A percentile compares a stretch with the other conserved stretches of the same genome.
Evolutionary conservation across 2,113 vertebrate genomes (phyloP).

Genomic region (Struthio camelus): DNA sequence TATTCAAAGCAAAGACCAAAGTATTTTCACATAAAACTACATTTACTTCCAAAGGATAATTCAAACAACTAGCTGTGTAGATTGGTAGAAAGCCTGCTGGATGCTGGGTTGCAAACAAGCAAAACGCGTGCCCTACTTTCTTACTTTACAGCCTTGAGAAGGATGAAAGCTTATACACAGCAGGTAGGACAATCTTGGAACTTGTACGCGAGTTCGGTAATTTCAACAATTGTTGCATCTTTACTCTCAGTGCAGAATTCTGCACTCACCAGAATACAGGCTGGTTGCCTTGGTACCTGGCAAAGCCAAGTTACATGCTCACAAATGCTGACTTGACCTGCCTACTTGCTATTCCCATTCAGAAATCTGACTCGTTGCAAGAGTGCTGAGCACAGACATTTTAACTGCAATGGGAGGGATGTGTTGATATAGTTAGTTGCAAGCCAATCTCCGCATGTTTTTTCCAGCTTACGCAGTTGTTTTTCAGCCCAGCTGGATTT

Average conservation of each 20-base stretch:
- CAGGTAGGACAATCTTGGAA: background rate
- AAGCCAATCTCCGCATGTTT: background rate
- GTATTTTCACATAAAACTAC: background rate
- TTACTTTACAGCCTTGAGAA: background rate
- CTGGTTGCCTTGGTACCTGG: background rate
- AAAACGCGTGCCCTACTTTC: background rate
- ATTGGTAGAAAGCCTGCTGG: background rate
- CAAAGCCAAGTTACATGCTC: background rate
- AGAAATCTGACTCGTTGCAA: background rate
- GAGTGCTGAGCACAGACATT: slow-evolving; percentile 13
- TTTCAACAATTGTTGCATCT: background rate
- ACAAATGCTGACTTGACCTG: background rate
- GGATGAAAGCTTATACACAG: background rate
- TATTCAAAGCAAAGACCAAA: background rate
- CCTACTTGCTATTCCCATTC: background rate
- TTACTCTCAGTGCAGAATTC: background rate
- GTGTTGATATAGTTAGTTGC: background rate
- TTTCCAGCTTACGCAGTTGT: background rate
- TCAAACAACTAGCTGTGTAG: background rate
- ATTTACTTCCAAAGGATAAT: background rate
- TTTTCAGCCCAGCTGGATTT: slow-evolving; percentile 27
- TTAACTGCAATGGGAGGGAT: background rate
- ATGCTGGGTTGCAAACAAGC: background rate
- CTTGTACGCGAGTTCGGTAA: background rate
- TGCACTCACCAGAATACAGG: background rate